These are phyloP conservation scores for Epinotia nisella DNA, from an alignment of 2,888 invertebrate genomes.

Conservation along the genomic window DNA sequence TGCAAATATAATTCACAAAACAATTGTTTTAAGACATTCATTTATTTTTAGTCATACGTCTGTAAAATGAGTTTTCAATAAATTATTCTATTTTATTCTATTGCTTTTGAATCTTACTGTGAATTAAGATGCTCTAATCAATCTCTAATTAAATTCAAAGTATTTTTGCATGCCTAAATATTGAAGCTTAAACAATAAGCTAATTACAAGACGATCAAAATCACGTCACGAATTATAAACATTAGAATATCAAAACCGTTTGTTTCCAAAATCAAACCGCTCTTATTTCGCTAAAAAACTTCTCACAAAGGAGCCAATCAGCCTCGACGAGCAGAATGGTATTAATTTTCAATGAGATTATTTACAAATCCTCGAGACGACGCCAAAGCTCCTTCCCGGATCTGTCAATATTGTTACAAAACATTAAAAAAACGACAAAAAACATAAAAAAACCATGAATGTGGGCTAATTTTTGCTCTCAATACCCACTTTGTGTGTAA, in stretches of 20 bases:
- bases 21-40: too few species aligned
- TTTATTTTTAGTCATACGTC: too few species aligned
- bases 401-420: slow-evolving; percentile 84
- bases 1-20: too few species aligned
- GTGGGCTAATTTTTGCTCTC: slow-evolving; percentile 83
- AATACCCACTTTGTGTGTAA: slow-evolving; percentile 78
- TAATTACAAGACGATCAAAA: slow-evolving; percentile 16
- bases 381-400: slow-evolving; percentile 62
- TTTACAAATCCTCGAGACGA: slow-evolving; percentile 77
- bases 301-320: slow-evolving; percentile 79
- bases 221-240: slow-evolving; percentile 37
- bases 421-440: slow-evolving; percentile 60
- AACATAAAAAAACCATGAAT: slow-evolving; percentile 66
- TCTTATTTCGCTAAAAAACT: slow-evolving; percentile 69
- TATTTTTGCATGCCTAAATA: neutral
- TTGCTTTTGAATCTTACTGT: too few species aligned
- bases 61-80: too few species aligned
- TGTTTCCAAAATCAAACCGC: slow-evolving; percentile 67
- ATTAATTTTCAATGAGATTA: slow-evolving; percentile 83
- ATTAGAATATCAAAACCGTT: slow-evolving; percentile 52
- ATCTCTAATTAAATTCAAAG: neutral
- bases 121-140: too few species aligned
- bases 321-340: slow-evolving; percentile 65
- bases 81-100: too few species aligned
- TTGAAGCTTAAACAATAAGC: slow-evolving; percentile 2